Conservation (phyloP, 2,797 vertebrate species). For the Aphelocoma californica region DNA sequence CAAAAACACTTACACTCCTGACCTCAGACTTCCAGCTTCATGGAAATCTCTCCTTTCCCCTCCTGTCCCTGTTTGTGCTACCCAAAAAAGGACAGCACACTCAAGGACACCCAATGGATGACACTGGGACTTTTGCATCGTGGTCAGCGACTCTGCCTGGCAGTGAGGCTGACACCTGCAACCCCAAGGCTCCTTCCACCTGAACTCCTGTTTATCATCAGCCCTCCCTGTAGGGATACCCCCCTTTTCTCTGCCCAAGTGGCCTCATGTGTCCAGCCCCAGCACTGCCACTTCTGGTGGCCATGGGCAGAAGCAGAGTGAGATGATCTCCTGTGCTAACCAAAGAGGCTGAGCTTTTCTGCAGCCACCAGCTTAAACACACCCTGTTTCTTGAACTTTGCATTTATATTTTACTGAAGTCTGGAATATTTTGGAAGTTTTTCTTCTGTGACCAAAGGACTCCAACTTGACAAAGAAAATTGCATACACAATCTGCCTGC, state of each 20-base stretch:
- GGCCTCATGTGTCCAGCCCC: not conserved
- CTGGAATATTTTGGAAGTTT: not conserved
- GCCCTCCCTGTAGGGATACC: not conserved
- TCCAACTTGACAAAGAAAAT: not conserved
- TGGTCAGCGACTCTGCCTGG: not conserved
- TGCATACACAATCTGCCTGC: not conserved
- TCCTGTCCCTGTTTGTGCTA: not conserved
- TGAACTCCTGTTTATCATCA: not conserved
- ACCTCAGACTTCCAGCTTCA: not conserved
- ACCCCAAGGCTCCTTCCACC: not conserved
- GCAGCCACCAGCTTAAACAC: not conserved
- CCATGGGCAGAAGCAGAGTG: not conserved
- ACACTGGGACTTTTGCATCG: not conserved
- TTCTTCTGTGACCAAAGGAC: not conserved
- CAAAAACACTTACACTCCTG: not conserved
- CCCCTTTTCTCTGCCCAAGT: not conserved
- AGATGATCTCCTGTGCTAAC: not conserved
- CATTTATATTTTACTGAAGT: not conserved
- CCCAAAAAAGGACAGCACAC: not conserved
- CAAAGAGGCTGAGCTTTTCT: not conserved
- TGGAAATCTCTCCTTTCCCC: not conserved
- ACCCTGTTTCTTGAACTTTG: not conserved
- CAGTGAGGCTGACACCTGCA: not conserved
- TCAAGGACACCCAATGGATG: accelerated
- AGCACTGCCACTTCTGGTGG: not conserved